A percentile compares a stretch with the other conserved stretches of the same genome.
Conservation (phyloP, 1,140 invertebrate genomes). For the Heliconius hewitsoni region DNA sequence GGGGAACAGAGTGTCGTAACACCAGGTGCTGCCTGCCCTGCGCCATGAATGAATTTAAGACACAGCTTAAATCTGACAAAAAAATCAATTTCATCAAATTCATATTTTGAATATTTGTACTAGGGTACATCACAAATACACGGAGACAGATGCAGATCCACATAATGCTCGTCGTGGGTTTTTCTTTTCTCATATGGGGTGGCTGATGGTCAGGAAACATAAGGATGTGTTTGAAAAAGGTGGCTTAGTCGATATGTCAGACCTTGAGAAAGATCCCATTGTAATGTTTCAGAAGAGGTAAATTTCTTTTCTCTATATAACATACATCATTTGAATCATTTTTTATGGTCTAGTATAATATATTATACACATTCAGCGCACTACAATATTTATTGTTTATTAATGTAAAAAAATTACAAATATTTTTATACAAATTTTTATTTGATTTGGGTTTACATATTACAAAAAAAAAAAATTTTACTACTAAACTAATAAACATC, state of each 20-base stretch:
- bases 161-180: constrained; percentile 93
- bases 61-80: neutral
- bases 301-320: constrained; percentile 28
- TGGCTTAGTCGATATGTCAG: constrained; percentile 89
- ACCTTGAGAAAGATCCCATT: constrained; percentile 91
- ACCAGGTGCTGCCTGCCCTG: too few species aligned
- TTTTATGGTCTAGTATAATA: too few species aligned
- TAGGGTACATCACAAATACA: constrained; percentile 94
- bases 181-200: constrained; percentile 96
- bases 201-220: constrained; percentile 93
- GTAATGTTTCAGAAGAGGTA: constrained; percentile 94
- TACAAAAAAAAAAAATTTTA: too few species aligned
- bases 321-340: too few species aligned
- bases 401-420: too few species aligned
- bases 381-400: too few species aligned
- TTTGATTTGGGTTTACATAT: too few species aligned
- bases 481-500: too few species aligned
- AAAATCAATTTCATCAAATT: neutral
- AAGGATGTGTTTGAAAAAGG: constrained; percentile 92
- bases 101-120: constrained; percentile 16
- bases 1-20: too few species aligned
- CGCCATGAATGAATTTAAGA: too few species aligned
- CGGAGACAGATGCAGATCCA: constrained; percentile 95
- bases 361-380: too few species aligned
- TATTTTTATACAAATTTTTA: too few species aligned